Conservation (phyloP, 2,888 invertebrate genomes). For the Acholoe squamosa region DNA sequence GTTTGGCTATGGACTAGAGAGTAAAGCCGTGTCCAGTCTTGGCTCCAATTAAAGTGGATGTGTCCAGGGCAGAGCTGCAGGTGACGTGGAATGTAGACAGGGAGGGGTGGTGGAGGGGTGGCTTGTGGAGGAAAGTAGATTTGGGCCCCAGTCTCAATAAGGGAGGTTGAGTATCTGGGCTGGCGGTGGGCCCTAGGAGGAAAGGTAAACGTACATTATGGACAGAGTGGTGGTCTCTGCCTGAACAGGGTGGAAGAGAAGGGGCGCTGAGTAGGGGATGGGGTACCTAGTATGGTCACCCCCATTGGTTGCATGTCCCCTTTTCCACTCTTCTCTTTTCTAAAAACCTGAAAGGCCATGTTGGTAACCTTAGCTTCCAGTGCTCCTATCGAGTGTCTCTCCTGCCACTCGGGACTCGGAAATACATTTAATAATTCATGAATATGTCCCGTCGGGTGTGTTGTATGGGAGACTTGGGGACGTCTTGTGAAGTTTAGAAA, state of each 20-base stretch:
- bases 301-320: neutral
- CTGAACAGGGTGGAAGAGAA: neutral
- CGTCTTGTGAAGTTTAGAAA: slow-evolving; percentile 11
- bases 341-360: neutral
- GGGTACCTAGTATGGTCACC: neutral
- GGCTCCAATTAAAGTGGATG: slow-evolving; percentile 42
- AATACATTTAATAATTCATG: slow-evolving; percentile 60
- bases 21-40: slow-evolving; percentile 14
- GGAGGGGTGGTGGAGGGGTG: neutral
- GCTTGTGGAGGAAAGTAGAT: neutral
- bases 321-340: neutral
- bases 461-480: slow-evolving; percentile 2
- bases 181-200: neutral
- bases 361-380: neutral
- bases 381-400: slow-evolving; percentile 36
- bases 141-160: neutral
- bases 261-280: neutral
- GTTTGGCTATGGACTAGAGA: slow-evolving; percentile 23
- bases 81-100: slow-evolving; percentile 29
- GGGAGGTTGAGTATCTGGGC: no score
- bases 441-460: slow-evolving; percentile 43
- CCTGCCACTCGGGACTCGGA: slow-evolving; percentile 8
- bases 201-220: slow-evolving; percentile 18
- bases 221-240: neutral
- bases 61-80: neutral